Evolutionary conservation across 2,888 invertebrate genomes (phyloP).

Genomic region (Volucella inflata): DNA sequence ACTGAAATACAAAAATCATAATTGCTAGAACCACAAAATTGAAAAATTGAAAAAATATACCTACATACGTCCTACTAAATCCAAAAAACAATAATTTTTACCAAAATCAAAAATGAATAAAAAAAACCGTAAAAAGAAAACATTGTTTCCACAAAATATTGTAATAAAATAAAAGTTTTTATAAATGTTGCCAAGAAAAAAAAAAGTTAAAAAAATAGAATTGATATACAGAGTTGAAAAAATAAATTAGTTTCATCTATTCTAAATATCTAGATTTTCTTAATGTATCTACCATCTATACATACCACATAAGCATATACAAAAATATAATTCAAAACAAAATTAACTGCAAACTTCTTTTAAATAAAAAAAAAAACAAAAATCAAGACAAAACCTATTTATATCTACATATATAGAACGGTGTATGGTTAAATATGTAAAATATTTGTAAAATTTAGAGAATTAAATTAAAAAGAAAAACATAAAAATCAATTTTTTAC

Average conservation of each 20-base stretch:
- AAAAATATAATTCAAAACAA: constrained; percentile 33
- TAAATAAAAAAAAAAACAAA: constrained; percentile 55
- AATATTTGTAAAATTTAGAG: not conserved
- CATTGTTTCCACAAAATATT: not conserved
- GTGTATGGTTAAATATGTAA: constrained; percentile 52
- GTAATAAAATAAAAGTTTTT: constrained; percentile 48
- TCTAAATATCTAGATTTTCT: constrained; percentile 35
- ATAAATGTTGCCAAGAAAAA: constrained; percentile 68
- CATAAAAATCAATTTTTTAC: constrained; percentile 66
- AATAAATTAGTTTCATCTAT: constrained; percentile 45
- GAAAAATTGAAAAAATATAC: constrained; percentile 3
- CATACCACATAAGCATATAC: constrained; percentile 26
- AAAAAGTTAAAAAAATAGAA: constrained; percentile 2
- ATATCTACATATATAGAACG: constrained; percentile 35
- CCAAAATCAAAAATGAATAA: constrained; percentile 1
- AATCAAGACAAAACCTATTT: constrained; percentile 14
- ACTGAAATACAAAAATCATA: not conserved
- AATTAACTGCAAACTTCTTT: constrained; percentile 32
- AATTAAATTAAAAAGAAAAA: constrained; percentile 9
- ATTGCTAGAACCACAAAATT: not conserved
- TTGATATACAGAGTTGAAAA: not conserved
- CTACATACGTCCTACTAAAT: constrained; percentile 44
- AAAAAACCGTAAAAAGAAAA: constrained; percentile 22
- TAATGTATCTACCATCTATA: constrained; percentile 35
- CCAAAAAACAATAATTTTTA: not conserved